A percentile compares a stretch with the other conserved stretches of the same genome.
Evolutionary conservation across 2,113 vertebrate species (phyloP).

Genomic region (Climacteris rufus): DNA sequence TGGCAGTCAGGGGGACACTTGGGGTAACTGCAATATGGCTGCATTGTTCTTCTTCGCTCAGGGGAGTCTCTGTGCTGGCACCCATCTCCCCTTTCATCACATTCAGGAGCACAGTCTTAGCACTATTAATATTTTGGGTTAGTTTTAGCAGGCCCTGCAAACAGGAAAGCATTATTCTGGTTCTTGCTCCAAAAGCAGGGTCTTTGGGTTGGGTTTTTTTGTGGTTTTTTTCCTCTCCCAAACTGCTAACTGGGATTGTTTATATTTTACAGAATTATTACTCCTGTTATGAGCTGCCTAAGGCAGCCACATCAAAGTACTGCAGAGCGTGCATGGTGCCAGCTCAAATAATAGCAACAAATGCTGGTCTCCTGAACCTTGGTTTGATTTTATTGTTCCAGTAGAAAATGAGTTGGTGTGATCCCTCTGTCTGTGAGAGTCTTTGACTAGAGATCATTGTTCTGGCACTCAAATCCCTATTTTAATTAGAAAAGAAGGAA

Average conservation of each 20-base stretch:
- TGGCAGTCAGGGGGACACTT: background rate
- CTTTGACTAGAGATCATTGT: conserved; percentile 52
- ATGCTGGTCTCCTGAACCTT: conserved; percentile 35
- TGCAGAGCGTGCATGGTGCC: background rate
- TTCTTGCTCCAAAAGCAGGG: background rate
- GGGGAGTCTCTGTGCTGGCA: background rate
- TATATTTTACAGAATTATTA: conserved; percentile 61
- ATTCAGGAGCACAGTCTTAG: background rate
- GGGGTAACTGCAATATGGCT: background rate
- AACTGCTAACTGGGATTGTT: conserved; percentile 57
- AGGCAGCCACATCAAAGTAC: conserved; percentile 72
- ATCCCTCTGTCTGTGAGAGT: conserved; percentile 38
- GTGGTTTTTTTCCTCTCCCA: background rate
- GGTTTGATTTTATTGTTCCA: conserved; percentile 69
- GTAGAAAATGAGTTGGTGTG: conserved; percentile 64
- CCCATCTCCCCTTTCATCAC: accelerated
- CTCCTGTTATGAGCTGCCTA: conserved; percentile 63
- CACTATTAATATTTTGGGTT: background rate
- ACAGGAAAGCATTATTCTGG: background rate
- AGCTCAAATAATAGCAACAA: conserved; percentile 53
- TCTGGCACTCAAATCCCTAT: conserved; percentile 50
- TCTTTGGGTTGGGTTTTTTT: background rate
- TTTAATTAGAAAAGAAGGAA: conserved; percentile 69
- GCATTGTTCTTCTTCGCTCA: background rate
- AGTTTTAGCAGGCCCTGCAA: background rate